Percentiles rank a stretch among this genome's conserved stretches.
Conservation (phyloP, 2,113 vertebrate species). For the Ceyx cyanopectus region DNA sequence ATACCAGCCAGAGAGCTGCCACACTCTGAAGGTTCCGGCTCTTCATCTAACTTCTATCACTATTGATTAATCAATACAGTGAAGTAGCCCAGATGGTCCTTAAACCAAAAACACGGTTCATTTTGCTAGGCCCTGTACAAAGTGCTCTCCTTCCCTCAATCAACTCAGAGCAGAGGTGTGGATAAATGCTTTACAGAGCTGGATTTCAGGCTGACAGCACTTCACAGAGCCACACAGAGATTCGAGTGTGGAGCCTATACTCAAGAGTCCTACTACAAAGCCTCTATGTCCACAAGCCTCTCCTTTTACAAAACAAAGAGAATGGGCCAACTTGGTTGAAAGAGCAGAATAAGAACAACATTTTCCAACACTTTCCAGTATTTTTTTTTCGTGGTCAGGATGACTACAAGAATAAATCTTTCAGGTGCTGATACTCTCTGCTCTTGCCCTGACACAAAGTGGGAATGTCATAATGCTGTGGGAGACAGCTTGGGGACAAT, state of each 20-base stretch:
- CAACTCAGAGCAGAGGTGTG: not conserved
- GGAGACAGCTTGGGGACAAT: not conserved
- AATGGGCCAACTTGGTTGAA: not conserved
- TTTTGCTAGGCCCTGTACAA: rapidly evolving
- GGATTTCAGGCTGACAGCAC: not conserved
- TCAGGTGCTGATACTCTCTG: not conserved
- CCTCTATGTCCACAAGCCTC: not conserved
- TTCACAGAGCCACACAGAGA: not conserved
- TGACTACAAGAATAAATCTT: not conserved
- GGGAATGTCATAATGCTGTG: not conserved
- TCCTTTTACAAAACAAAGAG: not conserved
- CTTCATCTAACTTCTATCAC: not conserved
- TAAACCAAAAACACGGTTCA: not conserved
- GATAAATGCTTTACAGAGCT: not conserved
- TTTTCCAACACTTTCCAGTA: not conserved
- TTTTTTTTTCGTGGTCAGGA: not conserved
- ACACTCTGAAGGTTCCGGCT: not conserved
- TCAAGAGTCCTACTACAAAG: not conserved
- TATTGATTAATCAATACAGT: not conserved
- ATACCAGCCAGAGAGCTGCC: not conserved
- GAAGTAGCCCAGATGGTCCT: not conserved
- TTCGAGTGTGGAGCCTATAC: not conserved
- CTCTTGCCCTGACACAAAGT: not conserved
- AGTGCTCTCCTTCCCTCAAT: not conserved
- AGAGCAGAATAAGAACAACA: not conserved